Base-by-base conservation (phyloP, 2,797 vertebrate genomes). In the Oreochromis grahami region DNA sequence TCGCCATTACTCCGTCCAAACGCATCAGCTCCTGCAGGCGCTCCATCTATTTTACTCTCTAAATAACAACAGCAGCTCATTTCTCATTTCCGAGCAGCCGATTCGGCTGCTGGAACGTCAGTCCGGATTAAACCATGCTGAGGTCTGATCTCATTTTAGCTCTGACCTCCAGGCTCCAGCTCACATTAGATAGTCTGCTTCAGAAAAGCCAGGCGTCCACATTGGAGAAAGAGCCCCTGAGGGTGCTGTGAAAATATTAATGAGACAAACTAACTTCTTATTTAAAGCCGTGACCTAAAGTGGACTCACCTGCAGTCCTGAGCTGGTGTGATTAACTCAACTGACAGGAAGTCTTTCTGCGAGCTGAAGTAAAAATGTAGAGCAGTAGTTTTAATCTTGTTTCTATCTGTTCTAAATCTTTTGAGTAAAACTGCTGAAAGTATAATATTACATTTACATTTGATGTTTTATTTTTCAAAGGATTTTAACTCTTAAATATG, bases 101-200 rank as follows among this genome's bases (percentile, higher is more conserved):
- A 86, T 86, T 88, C 48, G 76, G 83, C 81, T 84, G 82, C 84
- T 2, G 50, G 81, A 72, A 90, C 51, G 90, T 94, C 90, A 89
- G 83, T 80, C 85, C 45, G 43, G 77, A 93, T 94, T 91, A 92
- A 86, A 88, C 77, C 60, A 53, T 51, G 63, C 58, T 32, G 87
- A 43, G 79, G 77, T 83, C 88, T 76, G 10, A 60, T 92, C 87
- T 90, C 4, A 13, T 87, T 92, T 92, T 91, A 92, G 89, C 86
- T 92, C 89, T 52, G 86, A 84, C 90, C 91, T 86, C 86, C 32
- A 13, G 89, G 79, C 80, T 82, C 58, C 65, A 4, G 84, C 78
- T 10, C 29, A 63, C 63, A 88, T 88, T 82, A 86, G 58, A 81
- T 76, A 78, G 79, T 78, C 70, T 86, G 84, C 77, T 78, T 80